Evolutionary conservation across 1,140 invertebrate species (phyloP).

Genomic region (Trissolcus basalis): DNA sequence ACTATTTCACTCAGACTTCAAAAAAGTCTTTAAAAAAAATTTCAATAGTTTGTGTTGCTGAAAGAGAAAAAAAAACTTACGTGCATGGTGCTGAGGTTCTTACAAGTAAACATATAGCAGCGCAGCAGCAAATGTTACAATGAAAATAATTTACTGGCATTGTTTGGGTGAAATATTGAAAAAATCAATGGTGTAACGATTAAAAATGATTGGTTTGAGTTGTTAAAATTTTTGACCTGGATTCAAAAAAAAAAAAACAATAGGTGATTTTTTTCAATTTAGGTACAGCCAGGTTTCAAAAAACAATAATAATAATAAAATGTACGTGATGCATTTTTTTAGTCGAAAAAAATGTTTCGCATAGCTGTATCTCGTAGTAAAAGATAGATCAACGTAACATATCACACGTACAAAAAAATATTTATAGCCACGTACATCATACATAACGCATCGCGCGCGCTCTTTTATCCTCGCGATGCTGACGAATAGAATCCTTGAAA

Average conservation of each 20-base stretch:
- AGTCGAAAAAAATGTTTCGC: no score
- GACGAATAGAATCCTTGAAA: constrained; percentile 34
- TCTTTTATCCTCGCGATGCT: constrained; percentile 20
- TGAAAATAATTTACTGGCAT: no score
- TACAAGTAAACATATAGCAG: background rate
- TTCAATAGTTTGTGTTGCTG: no score
- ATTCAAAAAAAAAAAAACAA: background rate
- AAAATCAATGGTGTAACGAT: background rate
- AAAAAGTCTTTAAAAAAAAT: no score
- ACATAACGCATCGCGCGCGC: constrained; percentile 37
- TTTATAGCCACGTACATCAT: constrained; percentile 30
- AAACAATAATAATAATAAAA: background rate
- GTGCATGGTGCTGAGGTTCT: background rate
- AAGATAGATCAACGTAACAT: constrained; percentile 34
- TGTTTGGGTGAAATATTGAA: background rate
- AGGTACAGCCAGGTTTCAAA: background rate
- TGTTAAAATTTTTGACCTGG: background rate
- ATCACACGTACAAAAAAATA: constrained; percentile 41
- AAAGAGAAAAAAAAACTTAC: no score
- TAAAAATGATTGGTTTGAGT: background rate
- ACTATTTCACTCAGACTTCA: no score
- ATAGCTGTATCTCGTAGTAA: background rate
- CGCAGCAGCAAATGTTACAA: no score
- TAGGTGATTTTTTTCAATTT: background rate
- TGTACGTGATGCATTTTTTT: background rate